Percentiles rank a stretch among this genome's conserved stretches.
phyloP scores from a whole-genome alignment of 2,888 invertebrate species.

The Apoda limacodes region DNA sequence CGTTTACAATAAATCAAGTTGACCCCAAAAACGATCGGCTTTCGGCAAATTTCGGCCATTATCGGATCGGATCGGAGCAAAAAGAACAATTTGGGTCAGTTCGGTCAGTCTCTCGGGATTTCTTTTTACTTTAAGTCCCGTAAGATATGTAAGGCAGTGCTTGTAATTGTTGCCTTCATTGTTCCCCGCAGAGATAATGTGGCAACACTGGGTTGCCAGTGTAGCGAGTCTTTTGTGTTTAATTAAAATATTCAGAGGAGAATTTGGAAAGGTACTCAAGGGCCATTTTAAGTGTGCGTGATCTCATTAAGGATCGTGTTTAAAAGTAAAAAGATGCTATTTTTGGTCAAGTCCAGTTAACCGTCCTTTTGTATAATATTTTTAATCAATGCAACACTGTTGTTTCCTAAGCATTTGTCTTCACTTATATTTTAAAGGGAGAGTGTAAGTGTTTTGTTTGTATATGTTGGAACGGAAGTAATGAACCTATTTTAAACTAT shows the following conservation, averaged over 20 bases:
- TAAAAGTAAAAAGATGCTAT: too few relatives aligned
- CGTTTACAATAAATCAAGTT: slow-evolving; percentile 61
- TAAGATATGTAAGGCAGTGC: slow-evolving; percentile 28
- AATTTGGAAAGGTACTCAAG: slow-evolving; percentile 22
- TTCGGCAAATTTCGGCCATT: slow-evolving; percentile 60
- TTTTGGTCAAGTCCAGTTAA: too few relatives aligned
- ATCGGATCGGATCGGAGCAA: slow-evolving; percentile 38
- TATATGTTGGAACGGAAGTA: too few relatives aligned
- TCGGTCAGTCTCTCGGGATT: slow-evolving; percentile 26
- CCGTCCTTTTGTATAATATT: too few relatives aligned
- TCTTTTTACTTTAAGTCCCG: slow-evolving; percentile 40
- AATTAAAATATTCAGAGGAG: slow-evolving; percentile 52
- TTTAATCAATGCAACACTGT: too few relatives aligned
- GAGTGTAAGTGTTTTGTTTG: too few relatives aligned
- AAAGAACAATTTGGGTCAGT: slow-evolving; percentile 59
- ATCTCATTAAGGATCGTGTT: too few relatives aligned
- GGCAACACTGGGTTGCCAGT: too few relatives aligned
- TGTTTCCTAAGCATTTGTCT: too few relatives aligned
- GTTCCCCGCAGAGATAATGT: slow-evolving; percentile 49
- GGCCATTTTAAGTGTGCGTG: too few relatives aligned
- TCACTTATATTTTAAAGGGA: too few relatives aligned
- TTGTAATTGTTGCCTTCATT: slow-evolving; percentile 58
- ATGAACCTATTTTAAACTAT: too few relatives aligned
- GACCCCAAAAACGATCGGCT: slow-evolving; percentile 50
- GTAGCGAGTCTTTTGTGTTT: slow-evolving; percentile 43